Conservation (phyloP, 2,113 vertebrate species). For the Psilopsiagon aymara region DNA sequence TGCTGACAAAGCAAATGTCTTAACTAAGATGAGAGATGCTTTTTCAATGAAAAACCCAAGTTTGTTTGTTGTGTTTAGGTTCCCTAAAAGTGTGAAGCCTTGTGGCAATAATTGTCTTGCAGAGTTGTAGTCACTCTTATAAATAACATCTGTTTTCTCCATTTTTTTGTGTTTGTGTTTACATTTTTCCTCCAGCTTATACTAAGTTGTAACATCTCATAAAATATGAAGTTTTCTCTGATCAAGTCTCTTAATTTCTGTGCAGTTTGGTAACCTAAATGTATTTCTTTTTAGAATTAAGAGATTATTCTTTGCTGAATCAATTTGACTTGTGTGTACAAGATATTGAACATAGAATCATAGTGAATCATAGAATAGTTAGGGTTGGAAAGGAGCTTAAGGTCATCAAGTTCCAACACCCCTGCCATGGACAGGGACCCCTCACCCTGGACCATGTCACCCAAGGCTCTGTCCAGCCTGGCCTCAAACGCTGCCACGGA, state of each 20-base stretch:
- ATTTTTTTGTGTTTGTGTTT: background rate
- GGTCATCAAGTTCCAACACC: background rate
- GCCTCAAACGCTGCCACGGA: background rate
- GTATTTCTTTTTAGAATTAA: background rate
- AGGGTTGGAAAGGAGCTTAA: background rate
- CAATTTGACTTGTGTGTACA: background rate
- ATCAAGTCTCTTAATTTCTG: background rate
- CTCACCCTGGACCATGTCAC: background rate
- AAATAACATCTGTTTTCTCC: background rate
- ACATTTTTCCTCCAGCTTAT: background rate
- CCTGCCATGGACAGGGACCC: background rate
- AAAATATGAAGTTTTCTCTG: background rate
- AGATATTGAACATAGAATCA: background rate
- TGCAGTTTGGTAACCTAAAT: background rate
- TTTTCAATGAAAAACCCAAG: background rate
- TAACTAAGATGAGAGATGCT: background rate
- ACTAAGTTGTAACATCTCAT: background rate
- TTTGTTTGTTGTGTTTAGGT: background rate
- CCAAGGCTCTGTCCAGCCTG: background rate
- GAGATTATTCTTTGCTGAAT: background rate
- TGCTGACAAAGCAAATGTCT: background rate
- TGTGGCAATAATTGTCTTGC: background rate
- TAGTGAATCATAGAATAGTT: background rate
- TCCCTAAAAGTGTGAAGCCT: background rate
- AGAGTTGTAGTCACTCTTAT: background rate